Conservation (phyloP, 1,140 invertebrate species). For the Drosophila sulfurigaster region DNA sequence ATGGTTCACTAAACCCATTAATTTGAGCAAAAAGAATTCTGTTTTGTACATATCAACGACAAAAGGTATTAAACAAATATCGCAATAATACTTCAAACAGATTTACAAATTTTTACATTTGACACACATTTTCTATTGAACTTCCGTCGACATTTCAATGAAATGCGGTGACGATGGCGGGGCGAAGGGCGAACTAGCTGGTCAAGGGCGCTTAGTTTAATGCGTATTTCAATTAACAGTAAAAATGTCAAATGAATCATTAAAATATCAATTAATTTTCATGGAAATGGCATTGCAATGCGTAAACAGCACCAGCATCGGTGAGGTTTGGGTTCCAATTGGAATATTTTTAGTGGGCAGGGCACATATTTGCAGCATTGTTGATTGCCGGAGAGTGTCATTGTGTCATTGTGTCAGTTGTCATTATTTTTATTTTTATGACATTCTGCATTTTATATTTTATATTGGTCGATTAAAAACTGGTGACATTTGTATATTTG, state of each 20-base stretch:
- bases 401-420: conserved; percentile 43
- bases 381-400: conserved; percentile 7
- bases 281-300: conserved; percentile 41
- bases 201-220: conserved; percentile 37
- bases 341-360: conserved; percentile 14
- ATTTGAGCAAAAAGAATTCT: too few species aligned
- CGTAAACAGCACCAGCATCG: conserved; percentile 10
- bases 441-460: conserved; percentile 54
- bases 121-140: neutral
- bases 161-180: too few species aligned
- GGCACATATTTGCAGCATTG: conserved; percentile 25
- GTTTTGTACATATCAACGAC: neutral
- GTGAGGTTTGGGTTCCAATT: neutral
- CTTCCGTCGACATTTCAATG: too few species aligned
- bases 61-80: conserved; percentile 12
- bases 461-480: conserved; percentile 56
- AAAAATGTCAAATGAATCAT: conserved; percentile 61
- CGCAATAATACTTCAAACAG: neutral
- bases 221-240: conserved; percentile 61
- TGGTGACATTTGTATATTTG: conserved; percentile 64
- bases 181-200: neutral
- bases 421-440: conserved; percentile 66
- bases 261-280: conserved; percentile 76
- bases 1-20: too few species aligned
- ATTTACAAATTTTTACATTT: neutral